Conservation (phyloP, 2,888 invertebrate genomes). For the Trichogramma evanescens region DNA sequence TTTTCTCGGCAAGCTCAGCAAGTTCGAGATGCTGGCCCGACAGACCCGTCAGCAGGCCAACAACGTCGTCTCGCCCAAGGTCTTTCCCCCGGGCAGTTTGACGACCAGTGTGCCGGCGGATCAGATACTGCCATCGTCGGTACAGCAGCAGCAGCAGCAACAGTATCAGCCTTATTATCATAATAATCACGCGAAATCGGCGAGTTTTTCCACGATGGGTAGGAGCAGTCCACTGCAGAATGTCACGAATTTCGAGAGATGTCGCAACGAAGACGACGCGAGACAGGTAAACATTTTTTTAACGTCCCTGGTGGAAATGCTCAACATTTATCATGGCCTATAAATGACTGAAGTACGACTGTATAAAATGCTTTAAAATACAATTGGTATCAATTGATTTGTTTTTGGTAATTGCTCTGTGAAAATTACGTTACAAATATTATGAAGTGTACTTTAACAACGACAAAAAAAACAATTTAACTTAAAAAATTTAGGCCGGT, state of each 20-base stretch:
- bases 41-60: constrained; percentile 31
- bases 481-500: too few relatives aligned
- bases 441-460: too few relatives aligned
- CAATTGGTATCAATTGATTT: too few relatives aligned
- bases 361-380: too few relatives aligned
- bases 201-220: constrained; percentile 39
- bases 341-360: neutral
- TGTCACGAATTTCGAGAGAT: constrained; percentile 33
- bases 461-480: too few relatives aligned
- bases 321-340: neutral
- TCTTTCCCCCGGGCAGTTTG: constrained; percentile 69
- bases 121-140: constrained; percentile 59
- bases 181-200: constrained; percentile 35
- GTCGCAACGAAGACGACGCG: constrained; percentile 17
- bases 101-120: constrained; percentile 77
- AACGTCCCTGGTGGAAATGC: neutral
- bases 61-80: constrained; percentile 61
- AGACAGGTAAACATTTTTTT: constrained; percentile 6
- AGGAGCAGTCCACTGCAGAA: constrained; percentile 41
- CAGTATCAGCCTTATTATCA: neutral
- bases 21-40: constrained; percentile 71
- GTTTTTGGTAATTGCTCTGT: too few relatives aligned
- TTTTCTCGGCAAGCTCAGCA: constrained; percentile 70
- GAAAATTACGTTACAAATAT: too few relatives aligned
- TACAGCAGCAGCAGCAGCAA: neutral